Evolutionary conservation across 2,113 vertebrate species (phyloP).

Genomic region (Ibidorhyncha struthersii): DNA sequence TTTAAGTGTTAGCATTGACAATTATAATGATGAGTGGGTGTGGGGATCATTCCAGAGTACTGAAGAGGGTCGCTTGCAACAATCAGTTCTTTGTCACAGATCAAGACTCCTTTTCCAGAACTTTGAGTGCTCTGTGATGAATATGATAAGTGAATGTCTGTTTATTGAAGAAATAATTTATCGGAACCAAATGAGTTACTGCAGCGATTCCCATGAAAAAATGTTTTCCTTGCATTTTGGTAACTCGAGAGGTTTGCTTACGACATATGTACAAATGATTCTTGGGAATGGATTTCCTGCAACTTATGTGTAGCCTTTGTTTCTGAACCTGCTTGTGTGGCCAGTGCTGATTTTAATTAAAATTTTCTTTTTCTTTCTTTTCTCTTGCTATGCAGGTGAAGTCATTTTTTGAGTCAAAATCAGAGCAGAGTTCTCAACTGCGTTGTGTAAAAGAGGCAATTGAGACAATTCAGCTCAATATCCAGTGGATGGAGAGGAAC

Average conservation of each 20-base stretch:
- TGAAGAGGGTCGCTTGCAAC: not conserved
- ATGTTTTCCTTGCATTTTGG: not conserved
- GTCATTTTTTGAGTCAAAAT: conserved; percentile 86
- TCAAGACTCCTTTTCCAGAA: not conserved
- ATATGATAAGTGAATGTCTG: not conserved
- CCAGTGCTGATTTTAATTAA: not conserved
- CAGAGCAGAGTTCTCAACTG: conserved; percentile 83
- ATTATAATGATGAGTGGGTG: not conserved
- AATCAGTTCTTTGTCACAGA: not conserved
- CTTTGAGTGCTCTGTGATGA: not conserved
- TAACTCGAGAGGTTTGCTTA: not conserved
- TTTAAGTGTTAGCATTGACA: not conserved
- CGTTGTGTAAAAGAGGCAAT: conserved; percentile 85
- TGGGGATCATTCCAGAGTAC: not conserved
- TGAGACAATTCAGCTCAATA: conserved; percentile 89
- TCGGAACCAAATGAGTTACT: not conserved
- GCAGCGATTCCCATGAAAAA: not conserved
- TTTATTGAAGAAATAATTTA: not conserved
- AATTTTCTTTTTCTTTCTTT: not conserved
- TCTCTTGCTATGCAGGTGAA: conserved; percentile 78
- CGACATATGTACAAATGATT: not conserved
- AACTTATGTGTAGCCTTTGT: not conserved
- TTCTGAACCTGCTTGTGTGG: not conserved
- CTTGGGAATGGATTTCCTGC: not conserved
- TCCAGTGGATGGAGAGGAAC: conserved; percentile 89